These are phyloP conservation scores for Gambusia affinis DNA, from an alignment of 2,113 vertebrate species.

Conservation along the genomic window DNA sequence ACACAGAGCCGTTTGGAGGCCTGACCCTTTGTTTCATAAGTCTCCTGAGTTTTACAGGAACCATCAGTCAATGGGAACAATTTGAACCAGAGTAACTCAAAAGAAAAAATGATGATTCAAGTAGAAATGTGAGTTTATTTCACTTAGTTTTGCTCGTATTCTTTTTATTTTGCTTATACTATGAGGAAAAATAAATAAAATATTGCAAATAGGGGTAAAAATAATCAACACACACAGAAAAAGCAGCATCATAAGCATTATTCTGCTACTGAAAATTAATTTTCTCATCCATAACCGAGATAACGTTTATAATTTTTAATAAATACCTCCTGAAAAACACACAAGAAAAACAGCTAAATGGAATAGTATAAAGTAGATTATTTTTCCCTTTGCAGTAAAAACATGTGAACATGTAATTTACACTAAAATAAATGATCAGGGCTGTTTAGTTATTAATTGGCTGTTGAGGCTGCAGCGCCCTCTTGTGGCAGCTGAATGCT, in stretches of 20 bases:
- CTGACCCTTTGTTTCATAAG: slow-evolving; percentile 67
- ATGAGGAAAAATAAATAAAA: neutral
- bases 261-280: neutral
- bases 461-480: neutral
- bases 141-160: neutral
- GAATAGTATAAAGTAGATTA: neutral
- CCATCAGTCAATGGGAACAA: slow-evolving; percentile 29
- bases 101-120: neutral
- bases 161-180: too few relatives aligned
- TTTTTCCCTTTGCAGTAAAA: neutral
- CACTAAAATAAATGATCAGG: neutral
- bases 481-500: neutral
- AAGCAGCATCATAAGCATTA: neutral
- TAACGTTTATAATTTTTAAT: neutral
- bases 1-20: slow-evolving; percentile 54
- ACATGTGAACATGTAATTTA: neutral
- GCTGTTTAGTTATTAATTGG: neutral
- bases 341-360: neutral
- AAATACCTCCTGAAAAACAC: neutral
- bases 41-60: slow-evolving; percentile 59
- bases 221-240: neutral
- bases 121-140: neutral
- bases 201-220: neutral
- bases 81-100: neutral
- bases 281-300: neutral